Evolutionary conservation across 2,888 invertebrate species (phyloP), one percentile per base, ranked within the genome.

Genomic region (Psylliodes chrysocephalus): DNA sequence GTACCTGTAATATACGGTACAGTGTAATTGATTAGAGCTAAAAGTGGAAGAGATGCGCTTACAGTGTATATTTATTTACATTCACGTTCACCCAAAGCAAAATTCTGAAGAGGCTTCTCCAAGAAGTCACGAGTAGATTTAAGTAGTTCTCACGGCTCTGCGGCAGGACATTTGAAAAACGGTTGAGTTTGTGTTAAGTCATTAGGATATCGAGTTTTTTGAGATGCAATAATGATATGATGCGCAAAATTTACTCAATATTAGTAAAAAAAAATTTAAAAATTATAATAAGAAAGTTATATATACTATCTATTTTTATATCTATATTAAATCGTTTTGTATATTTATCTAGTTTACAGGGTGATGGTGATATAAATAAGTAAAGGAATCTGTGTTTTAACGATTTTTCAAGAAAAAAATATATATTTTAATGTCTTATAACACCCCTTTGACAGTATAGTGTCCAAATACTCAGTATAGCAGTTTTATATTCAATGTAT

Each of bases 81-180:
- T 59, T 63, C 60, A 54, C 57, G 59, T 46, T 57, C 66, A 60
- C 60, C 54, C 49, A 64, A 46, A 57, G 60, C 51, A 42, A 52
- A 56, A 60, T 62, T 49, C 63, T 68, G 56, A 59, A 68, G 66
- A 62, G 59, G 56, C 38, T 61, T 55, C 63, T 56, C 56, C 55
- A 40, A 62, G 65, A 46, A 69, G 64, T 70, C 70, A 70, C 70
- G 70, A 70, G 46, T 60, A 53, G 55, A 49, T 60, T 64, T 65
- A 59, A 65, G 61, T 63, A 64, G 67, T 70, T 70, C 70, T 68
- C 70, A 70, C 70, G 70, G 70, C 63, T 62, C 65, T 52, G 33
- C 33, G 52, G 44, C 47, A 55, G 46, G 59, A 49, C 49, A 14
- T 60, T 64, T 55, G 52, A 49, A 62, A 61, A 52, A 69, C 61